Base-by-base conservation (phyloP, 2,797 vertebrate genomes). In the Ispidina lecontei region DNA sequence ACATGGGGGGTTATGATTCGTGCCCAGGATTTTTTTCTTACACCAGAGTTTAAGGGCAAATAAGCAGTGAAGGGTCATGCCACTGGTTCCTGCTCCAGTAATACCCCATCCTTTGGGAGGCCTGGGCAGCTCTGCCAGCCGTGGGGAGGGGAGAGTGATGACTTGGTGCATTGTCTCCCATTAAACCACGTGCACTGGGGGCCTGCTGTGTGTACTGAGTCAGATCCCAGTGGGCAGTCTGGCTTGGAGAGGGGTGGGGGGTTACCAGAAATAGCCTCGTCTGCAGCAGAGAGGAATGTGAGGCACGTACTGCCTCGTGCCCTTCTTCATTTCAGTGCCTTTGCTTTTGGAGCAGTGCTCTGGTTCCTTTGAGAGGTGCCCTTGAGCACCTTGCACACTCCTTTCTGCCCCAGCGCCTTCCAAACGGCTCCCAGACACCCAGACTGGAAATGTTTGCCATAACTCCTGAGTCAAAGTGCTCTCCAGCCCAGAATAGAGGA, bases 391-490 rank as follows among this genome's bases (percentile, higher is more conserved):
- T 85, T 62, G 46, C 47, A 58, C 91, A 52, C 4, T 54, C 69
- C 56, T 82, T 90, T 90, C 71, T 93, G 72, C 75, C 89, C 68
- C 72, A 6, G 77, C 88, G 72, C 91, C 49, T 89, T 79, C 56
- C 74, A 90, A 83, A 76, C 86, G 88, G 80, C 44, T 87, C 63
- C 75, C 87, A 96, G 83, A 96, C 85, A 84, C 68, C 69, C 95
- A 95, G 81, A 84, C 94, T 90, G 89, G 95, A 96, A 94, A 95
- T 95, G 76, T 76, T 93, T 96, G 93, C 96, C 93, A 86, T 93
- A 89, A 95, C 89, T 95, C 85, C 4, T 96, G 96, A 95, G 91
- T 96, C 94, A 94, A 93, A 96, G 94, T 90, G 82, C 92, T 97
- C 94, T 91, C 89, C 64, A 60, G 94, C 96, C 96, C 85, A 92